These are phyloP conservation scores for Etheostoma perlongum DNA, from an alignment of 2,797 vertebrate species.

Conservation along the genomic window DNA sequence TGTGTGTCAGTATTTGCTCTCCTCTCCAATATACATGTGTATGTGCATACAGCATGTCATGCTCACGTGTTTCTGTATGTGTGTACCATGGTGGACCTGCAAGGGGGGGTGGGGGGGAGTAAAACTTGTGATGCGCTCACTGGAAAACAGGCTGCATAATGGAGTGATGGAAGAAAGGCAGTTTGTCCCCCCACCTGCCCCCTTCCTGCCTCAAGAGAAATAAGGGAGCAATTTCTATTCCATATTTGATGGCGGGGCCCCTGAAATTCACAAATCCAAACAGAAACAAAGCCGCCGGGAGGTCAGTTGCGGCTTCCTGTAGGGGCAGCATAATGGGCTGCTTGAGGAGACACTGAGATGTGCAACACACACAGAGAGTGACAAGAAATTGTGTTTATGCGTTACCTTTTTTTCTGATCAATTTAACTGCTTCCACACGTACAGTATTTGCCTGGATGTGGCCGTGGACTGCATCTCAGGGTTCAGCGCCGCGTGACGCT, in stretches of 20 bases:
- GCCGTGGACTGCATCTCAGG: slow-evolving; percentile 69
- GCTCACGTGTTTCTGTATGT: slow-evolving; percentile 71
- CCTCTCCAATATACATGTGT: slow-evolving; percentile 9
- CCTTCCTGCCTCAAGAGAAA: slow-evolving; percentile 93
- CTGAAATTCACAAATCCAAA: slow-evolving; percentile 99
- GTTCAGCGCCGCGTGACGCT: slow-evolving; percentile 67
- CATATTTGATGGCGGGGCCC: slow-evolving; percentile 93
- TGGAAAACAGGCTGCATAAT: slow-evolving; percentile 99
- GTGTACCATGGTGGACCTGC: slow-evolving; percentile 62
- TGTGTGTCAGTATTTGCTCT: neutral
- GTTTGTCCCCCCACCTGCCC: slow-evolving; percentile 25
- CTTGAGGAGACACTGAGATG: slow-evolving; percentile 85
- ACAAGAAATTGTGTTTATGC: slow-evolving; percentile 56
- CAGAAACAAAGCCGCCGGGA: slow-evolving; percentile 99
- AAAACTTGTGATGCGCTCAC: slow-evolving; percentile 98
- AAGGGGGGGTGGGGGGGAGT: slow-evolving; percentile 43
- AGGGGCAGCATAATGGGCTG: slow-evolving; percentile 95
- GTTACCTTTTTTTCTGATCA: slow-evolving; percentile 90
- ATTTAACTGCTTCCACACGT: slow-evolving; percentile 92
- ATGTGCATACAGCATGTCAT: slow-evolving; percentile 19
- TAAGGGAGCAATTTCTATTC: slow-evolving; percentile 99
- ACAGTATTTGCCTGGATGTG: slow-evolving; percentile 88
- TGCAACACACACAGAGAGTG: slow-evolving; percentile 56
- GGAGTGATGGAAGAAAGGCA: slow-evolving; percentile 81
- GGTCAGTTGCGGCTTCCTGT: slow-evolving; percentile 92